phyloP scores from a whole-genome alignment of 2,113 vertebrate species.

The Maccullochella peelii region DNA sequence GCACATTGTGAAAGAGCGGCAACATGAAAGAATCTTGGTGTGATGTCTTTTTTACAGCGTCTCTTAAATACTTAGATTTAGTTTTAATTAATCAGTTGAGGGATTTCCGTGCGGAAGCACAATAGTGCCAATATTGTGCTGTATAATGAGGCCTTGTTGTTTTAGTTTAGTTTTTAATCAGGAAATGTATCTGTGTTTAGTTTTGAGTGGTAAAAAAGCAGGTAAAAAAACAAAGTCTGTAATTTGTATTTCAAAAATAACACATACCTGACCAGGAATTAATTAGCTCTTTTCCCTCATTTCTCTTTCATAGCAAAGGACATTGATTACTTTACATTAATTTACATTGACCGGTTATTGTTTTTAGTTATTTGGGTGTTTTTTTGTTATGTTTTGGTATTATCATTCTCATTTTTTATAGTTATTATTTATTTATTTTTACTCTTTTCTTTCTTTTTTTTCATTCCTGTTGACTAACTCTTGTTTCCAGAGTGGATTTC shows the following conservation, averaged over 20 bases:
- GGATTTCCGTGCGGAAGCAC: background rate
- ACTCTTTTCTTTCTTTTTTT: no score
- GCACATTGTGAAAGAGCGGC: background rate
- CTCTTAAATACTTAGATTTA: background rate
- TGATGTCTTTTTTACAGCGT: background rate
- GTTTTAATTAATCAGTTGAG: background rate
- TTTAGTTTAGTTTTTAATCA: background rate
- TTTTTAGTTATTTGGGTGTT: no score
- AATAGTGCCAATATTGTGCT: background rate
- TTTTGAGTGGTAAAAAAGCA: background rate
- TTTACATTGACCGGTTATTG: no score
- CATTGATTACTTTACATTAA: background rate
- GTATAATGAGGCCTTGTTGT: background rate
- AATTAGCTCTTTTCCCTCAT: background rate
- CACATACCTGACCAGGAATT: background rate
- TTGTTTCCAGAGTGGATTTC: no score
- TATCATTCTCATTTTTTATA: no score
- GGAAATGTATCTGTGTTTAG: background rate
- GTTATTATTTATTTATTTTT: no score
- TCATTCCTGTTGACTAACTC: no score
- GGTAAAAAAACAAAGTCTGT: no score
- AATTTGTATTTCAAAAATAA: no score
- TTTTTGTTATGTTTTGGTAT: no score
- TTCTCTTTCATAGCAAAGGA: background rate
- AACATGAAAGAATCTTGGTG: slow-evolving; percentile 10